phyloP scores from a whole-genome alignment of 2,113 vertebrate species.

The Riparia riparia region DNA sequence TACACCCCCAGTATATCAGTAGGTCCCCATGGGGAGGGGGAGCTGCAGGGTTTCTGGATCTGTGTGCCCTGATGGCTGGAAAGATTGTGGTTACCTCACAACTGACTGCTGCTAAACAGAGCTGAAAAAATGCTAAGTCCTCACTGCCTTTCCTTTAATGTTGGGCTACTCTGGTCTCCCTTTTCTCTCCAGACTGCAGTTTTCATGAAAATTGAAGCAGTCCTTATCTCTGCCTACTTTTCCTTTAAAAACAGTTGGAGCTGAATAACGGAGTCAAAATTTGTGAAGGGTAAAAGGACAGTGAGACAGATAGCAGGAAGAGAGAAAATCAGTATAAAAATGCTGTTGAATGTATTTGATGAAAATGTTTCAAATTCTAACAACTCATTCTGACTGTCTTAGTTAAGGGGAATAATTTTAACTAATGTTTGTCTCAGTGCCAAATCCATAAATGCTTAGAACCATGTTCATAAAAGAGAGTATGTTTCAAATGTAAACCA shows the following conservation, averaged over 20 bases:
- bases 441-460: background rate
- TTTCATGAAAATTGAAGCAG: background rate
- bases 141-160: background rate
- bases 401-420: background rate
- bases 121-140: background rate
- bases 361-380: background rate
- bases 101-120: background rate
- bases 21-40: background rate
- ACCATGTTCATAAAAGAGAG: background rate
- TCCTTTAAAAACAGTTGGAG: background rate
- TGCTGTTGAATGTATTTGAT: background rate
- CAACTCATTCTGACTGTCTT: background rate
- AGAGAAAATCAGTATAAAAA: background rate
- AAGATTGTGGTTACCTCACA: background rate
- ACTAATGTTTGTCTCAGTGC: background rate
- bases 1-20: background rate
- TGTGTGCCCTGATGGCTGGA: accelerated
- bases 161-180: background rate
- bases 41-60: background rate
- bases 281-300: background rate
- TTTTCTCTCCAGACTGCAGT: background rate
- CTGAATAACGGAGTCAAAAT: background rate
- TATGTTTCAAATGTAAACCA: background rate
- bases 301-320: background rate
- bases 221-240: background rate